These are phyloP conservation scores for Scelioninae gen. 2 DNA, from an alignment of 2,888 invertebrate species.

Conservation along the genomic window DNA sequence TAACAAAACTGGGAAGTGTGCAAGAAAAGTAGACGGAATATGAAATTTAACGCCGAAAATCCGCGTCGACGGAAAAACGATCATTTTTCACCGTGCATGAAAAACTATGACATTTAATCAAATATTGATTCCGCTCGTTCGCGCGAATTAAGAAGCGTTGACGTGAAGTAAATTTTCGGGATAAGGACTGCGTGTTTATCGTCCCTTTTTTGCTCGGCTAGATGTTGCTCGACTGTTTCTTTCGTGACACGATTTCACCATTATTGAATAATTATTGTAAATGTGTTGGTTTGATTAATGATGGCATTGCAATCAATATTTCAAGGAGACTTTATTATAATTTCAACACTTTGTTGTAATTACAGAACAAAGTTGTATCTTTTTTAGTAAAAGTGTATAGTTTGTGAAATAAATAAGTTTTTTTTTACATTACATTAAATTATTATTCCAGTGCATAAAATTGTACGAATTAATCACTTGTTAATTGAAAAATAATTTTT, in stretches of 20 bases:
- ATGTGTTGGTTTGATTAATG: constrained; percentile 13
- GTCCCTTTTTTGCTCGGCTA: constrained; percentile 9
- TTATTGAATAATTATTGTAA: constrained; percentile 39
- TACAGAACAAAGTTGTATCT: too few relatives aligned
- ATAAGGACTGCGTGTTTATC: constrained; percentile 14
- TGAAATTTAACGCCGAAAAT: constrained; percentile 33
- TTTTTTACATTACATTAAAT: too few relatives aligned
- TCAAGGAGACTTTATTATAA: background rate
- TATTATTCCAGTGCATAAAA: too few relatives aligned
- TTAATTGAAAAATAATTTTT: too few relatives aligned
- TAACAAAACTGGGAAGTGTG: constrained; percentile 29
- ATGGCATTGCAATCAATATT: constrained; percentile 5
- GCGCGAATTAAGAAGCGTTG: constrained; percentile 42
- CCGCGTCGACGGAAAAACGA: background rate
- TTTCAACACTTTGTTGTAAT: too few relatives aligned
- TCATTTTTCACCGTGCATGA: constrained; percentile 40
- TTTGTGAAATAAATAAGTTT: too few relatives aligned
- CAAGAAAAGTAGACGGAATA: constrained; percentile 34
- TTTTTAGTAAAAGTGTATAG: too few relatives aligned
- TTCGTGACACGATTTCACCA: constrained; percentile 17
- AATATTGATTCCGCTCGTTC: constrained; percentile 36
- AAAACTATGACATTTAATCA: constrained; percentile 51
- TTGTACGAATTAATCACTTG: too few relatives aligned
- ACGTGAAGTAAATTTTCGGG: constrained; percentile 18
- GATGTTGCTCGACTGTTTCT: background rate